Conservation (phyloP, 2,113 vertebrate genomes). For the Phylloscopus trochiloides region DNA sequence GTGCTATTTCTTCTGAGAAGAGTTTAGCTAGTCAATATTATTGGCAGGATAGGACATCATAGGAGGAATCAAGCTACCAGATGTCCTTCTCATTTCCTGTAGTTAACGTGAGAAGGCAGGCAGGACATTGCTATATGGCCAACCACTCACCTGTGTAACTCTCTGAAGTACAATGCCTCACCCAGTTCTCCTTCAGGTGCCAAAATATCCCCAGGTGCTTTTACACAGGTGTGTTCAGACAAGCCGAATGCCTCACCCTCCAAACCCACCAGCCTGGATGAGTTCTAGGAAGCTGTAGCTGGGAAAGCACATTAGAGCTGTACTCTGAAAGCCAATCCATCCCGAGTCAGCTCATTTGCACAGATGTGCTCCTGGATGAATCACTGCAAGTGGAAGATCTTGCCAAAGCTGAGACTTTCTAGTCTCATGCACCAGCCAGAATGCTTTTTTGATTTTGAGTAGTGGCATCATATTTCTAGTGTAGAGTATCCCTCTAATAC, state of each 20-base stretch:
- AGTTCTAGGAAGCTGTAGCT: neutral
- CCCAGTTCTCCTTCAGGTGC: neutral
- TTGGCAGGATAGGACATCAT: neutral
- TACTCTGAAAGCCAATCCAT: neutral
- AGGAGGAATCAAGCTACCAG: neutral
- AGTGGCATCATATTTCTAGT: neutral
- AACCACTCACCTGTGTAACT: neutral
- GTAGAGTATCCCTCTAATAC: neutral
- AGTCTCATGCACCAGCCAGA: neutral
- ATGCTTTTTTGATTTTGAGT: neutral
- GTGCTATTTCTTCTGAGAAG: neutral
- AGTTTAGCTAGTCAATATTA: neutral
- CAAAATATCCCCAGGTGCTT: neutral
- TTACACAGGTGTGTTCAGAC: neutral
- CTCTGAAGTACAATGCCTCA: neutral
- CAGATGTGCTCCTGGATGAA: neutral
- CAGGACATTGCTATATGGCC: neutral
- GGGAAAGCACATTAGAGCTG: fast-evolving
- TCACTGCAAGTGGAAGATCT: neutral
- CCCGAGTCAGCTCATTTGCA: fast-evolving
- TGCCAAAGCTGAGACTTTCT: neutral
- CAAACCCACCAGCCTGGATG: neutral
- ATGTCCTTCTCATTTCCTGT: neutral
- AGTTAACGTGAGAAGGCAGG: neutral
- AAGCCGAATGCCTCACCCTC: neutral